Conservation (phyloP, 2,113 vertebrate species). For the Sapajus apella region DNA sequence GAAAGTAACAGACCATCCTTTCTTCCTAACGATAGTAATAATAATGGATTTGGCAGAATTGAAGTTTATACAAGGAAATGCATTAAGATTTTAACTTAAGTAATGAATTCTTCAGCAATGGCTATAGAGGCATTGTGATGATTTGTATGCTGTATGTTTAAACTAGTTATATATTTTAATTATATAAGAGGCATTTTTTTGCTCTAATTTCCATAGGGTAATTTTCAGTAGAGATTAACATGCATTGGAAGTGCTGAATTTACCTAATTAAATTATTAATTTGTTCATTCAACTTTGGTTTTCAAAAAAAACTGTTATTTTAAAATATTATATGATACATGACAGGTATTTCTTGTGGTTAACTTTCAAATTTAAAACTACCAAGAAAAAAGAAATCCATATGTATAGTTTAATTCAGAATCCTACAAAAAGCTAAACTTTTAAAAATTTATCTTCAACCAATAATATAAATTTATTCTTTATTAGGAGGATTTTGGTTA, state of each 20-base stretch:
- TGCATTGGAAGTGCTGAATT: background rate
- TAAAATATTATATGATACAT: background rate
- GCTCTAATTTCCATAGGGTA: background rate
- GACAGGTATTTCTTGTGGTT: background rate
- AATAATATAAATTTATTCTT: background rate
- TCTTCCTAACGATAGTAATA: background rate
- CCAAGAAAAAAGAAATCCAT: background rate
- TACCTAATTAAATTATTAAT: constrained; percentile 24
- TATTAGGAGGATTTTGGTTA: background rate
- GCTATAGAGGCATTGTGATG: background rate
- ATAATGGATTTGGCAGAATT: background rate
- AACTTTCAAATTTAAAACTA: constrained; percentile 37
- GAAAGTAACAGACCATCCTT: background rate
- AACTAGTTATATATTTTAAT: constrained; percentile 14
- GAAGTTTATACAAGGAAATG: constrained; percentile 29
- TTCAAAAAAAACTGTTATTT: constrained; percentile 32
- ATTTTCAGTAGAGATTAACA: constrained; percentile 14
- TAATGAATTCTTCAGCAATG: constrained; percentile 17
- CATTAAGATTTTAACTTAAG: background rate
- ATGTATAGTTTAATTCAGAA: background rate
- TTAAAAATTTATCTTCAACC: background rate
- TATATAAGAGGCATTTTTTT: background rate
- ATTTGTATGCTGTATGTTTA: background rate
- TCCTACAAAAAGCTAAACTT: background rate
- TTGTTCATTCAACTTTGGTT: constrained; percentile 16